Evolutionary conservation across 2,113 vertebrate genomes (phyloP).

Genomic region (Pseudopipra pipra): DNA sequence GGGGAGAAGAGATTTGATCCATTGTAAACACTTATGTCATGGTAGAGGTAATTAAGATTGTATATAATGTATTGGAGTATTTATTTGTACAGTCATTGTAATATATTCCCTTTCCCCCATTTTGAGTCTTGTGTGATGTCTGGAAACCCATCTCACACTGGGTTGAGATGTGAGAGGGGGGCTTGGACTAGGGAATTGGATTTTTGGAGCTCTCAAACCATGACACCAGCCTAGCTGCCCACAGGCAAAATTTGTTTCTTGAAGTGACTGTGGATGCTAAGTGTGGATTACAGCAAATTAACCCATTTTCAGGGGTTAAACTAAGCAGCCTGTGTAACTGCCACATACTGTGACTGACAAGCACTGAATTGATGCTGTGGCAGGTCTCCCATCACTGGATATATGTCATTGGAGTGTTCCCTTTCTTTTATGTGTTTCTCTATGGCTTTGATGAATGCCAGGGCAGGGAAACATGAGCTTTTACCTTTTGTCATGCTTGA

Average conservation of each 20-base stretch:
- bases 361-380: neutral
- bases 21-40: too few relatives aligned
- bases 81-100: too few relatives aligned
- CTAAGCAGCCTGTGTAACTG: neutral
- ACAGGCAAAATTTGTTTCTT: neutral
- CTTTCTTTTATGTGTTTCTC: slow-evolving; percentile 41
- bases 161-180: too few relatives aligned
- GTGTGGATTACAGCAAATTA: neutral
- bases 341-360: slow-evolving; percentile 13
- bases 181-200: too few relatives aligned
- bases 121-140: too few relatives aligned
- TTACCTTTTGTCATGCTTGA: slow-evolving; percentile 60
- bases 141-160: too few relatives aligned
- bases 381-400: slow-evolving; percentile 26
- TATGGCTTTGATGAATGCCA: slow-evolving; percentile 54
- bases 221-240: neutral
- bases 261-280: neutral
- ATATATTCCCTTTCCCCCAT: too few relatives aligned
- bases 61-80: too few relatives aligned
- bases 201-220: too few relatives aligned
- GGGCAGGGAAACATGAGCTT: slow-evolving; percentile 38
- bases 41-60: too few relatives aligned
- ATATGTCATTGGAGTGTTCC: slow-evolving; percentile 48
- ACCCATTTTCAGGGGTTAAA: neutral
- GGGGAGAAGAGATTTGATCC: too few relatives aligned